Base-by-base conservation (phyloP, 64 coral and sea anemone species). In the Montipora cactus region DNA sequence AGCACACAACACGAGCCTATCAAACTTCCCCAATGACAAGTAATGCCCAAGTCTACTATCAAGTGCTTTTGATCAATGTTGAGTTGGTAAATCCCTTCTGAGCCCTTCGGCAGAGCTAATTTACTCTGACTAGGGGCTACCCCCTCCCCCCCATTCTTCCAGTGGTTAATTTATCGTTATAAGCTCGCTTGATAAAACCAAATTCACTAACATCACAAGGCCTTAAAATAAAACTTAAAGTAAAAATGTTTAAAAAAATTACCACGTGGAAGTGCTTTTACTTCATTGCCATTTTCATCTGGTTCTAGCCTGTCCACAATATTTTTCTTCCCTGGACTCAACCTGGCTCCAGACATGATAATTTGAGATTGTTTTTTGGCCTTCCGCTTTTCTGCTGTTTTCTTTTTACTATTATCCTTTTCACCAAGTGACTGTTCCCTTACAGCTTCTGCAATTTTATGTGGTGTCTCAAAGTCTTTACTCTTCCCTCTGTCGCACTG, bases 391-490 rank as follows among this genome's bases (percentile, higher is more conserved):
- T 67, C 87, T 73, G 49, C 52, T 72, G 67, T 77, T 37, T 89
- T 93, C 5, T 70, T 45, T 51, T 74, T 91, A 12, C 8, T 4
- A 62, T 89, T 95, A 53, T 92, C 94, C n/a, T 69, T 91, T 57
- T 23, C 28, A 76, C 78, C 78, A 68, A 64, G 76, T 47, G 59
- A 74, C 44, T 88, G 85, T 88, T 88, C 47, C 5, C 72, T 18
- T 46, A 88, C 81, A 47, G 59, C 67, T 88, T 88, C 85, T 72
- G 67, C 85, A 55, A 74, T 75, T 53, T 5, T 74, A 74, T 72
- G 67, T 16, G 85, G 72, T 23, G 67, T 74, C n/a, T 88, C 85
- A 88, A 88, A 88, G 18, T 95, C 58, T 37, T 46, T 82, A 57
- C 80, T 75, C 28, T 83, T 81, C 49, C 80, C 71, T 59, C 51